Conservation (phyloP, 2,888 invertebrate species). For the Hydrotaea diabolus region DNA sequence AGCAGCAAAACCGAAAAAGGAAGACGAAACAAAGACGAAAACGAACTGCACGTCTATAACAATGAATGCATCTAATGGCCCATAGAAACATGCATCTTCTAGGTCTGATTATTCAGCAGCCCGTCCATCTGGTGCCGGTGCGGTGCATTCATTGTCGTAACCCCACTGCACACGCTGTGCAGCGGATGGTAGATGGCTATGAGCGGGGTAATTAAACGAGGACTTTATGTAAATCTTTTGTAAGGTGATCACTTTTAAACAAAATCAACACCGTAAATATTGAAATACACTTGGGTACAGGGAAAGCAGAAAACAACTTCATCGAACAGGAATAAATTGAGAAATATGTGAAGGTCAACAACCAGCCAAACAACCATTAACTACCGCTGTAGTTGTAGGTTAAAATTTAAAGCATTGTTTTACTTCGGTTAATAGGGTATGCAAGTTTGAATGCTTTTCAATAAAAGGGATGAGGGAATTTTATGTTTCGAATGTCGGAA, state of each 20-base stretch:
- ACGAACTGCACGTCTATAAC: background rate
- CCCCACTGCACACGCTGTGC: no score
- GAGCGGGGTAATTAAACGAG: constrained; percentile 29
- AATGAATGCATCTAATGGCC: background rate
- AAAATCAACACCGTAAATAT: background rate
- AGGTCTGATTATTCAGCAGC: background rate
- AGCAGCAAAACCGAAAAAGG: background rate
- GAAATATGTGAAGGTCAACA: background rate
- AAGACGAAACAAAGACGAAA: background rate
- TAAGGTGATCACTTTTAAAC: background rate
- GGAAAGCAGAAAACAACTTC: background rate
- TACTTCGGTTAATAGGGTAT: no score
- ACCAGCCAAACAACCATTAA: background rate
- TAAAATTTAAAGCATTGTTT: no score
- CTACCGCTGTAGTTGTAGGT: no score
- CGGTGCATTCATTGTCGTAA: background rate
- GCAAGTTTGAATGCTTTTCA: no score
- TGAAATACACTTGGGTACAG: background rate
- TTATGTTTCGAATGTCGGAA: no score
- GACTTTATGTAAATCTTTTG: constrained; percentile 44
- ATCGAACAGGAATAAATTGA: constrained; percentile 1
- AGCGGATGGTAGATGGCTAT: no score
- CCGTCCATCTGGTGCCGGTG: background rate
- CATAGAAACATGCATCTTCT: background rate
- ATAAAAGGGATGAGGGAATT: no score